A percentile compares a stretch with the other conserved stretches of the same genome.
Conservation (phyloP, 2,888 invertebrate species). For the Ophioninae sp. region DNA sequence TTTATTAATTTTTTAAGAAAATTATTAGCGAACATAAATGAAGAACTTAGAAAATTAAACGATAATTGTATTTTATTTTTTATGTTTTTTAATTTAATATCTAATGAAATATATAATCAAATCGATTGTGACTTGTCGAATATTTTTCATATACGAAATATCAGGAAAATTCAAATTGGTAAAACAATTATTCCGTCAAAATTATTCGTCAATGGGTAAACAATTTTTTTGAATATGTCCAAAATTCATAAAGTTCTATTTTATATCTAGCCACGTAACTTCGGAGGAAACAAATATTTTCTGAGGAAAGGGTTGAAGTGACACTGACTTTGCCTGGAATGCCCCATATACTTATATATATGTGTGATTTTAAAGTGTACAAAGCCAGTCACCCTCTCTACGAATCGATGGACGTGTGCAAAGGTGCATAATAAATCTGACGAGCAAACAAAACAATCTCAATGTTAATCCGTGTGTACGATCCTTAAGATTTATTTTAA, state of each 20-base stretch:
- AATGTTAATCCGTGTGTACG: slow-evolving; percentile 31
- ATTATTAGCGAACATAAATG: neutral
- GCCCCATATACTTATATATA: neutral
- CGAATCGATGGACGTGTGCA: slow-evolving; percentile 24
- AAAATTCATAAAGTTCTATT: neutral
- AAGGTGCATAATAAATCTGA: slow-evolving; percentile 30
- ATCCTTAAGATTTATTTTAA: neutral
- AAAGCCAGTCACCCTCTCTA: slow-evolving; percentile 13
- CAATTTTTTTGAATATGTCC: neutral
- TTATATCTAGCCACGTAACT: neutral
- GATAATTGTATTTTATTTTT: no score
- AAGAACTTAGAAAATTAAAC: neutral
- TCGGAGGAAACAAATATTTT: neutral
- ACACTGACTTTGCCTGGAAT: neutral
- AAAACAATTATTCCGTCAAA: neutral
- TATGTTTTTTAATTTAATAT: no score
- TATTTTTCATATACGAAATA: neutral
- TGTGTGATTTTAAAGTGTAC: neutral
- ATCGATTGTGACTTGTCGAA: neutral
- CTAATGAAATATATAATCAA: no score
- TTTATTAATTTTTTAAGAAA: neutral
- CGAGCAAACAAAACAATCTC: slow-evolving; percentile 35
- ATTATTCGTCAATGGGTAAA: neutral
- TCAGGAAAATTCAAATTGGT: neutral
- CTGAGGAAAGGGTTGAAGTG: neutral